Evolutionary conservation across 2,888 invertebrate genomes (phyloP).

Genomic region (Merodon equestris): DNA sequence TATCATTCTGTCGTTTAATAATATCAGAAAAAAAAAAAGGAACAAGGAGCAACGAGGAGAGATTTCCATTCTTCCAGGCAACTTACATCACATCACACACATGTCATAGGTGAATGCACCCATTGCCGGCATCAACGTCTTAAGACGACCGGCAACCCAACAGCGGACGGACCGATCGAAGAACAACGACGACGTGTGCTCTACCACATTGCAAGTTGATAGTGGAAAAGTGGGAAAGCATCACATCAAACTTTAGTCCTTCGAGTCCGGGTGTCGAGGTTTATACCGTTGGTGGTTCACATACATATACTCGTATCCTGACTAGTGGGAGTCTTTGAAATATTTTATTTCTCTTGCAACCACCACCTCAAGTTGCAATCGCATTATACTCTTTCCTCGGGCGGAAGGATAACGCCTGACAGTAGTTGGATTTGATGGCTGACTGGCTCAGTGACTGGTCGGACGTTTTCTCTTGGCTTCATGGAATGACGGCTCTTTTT

Average conservation of each 20-base stretch:
- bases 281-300: slow-evolving; percentile 15
- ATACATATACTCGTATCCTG: slow-evolving; percentile 47
- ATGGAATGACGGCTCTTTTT: slow-evolving; percentile 64
- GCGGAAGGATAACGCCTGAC: slow-evolving; percentile 54
- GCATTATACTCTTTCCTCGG: slow-evolving; percentile 43
- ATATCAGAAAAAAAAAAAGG: slow-evolving; percentile 54
- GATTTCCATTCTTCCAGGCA: slow-evolving; percentile 29
- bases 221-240: slow-evolving; percentile 24
- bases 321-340: slow-evolving; percentile 40
- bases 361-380: slow-evolving; percentile 23
- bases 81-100: slow-evolving; percentile 55
- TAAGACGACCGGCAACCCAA: slow-evolving; percentile 22
- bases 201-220: background rate
- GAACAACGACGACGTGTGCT: background rate
- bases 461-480: slow-evolving; percentile 40
- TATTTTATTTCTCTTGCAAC: slow-evolving; percentile 35
- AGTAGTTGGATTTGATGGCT: slow-evolving; percentile 52
- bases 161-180: background rate
- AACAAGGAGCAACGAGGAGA: too few relatives aligned
- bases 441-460: slow-evolving; percentile 49
- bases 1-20: slow-evolving; percentile 78
- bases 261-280: too few relatives aligned
- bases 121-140: slow-evolving; percentile 71
- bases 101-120: slow-evolving; percentile 76
- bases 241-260: slow-evolving; percentile 60